Percentiles rank a stretch among this genome's conserved stretches.
phyloP scores from a whole-genome alignment of 1,140 invertebrate species.

The Ostrea edulis region DNA sequence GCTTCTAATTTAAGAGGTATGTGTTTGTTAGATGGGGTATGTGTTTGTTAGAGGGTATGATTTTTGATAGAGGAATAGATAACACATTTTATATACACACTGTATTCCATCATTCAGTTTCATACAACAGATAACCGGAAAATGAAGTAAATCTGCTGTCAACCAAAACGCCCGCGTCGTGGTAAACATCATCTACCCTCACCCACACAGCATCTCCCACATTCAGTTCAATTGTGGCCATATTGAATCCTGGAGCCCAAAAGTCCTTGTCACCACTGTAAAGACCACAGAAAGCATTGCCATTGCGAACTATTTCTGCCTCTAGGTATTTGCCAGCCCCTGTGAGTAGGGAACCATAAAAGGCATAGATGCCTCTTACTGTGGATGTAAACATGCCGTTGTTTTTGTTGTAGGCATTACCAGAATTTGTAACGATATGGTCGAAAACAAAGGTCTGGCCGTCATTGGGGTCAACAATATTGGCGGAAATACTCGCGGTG shows the following conservation, averaged over 20 bases:
- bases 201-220: slow-evolving; percentile 38
- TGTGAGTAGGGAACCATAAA: not conserved
- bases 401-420: slow-evolving; percentile 16
- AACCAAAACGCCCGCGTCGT: not conserved
- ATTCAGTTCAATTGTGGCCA: not conserved
- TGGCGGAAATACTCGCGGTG: not conserved
- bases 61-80: not conserved
- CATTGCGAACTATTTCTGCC: not conserved
- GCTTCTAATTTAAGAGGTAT: too few relatives aligned
- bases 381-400: slow-evolving; percentile 36
- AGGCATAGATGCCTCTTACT: slow-evolving; percentile 43
- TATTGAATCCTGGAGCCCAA: not conserved
- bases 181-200: not conserved
- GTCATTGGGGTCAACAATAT: not conserved
- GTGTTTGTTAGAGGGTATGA: too few relatives aligned
- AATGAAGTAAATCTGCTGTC: slow-evolving; percentile 15
- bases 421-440: slow-evolving; percentile 30
- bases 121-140: slow-evolving; percentile 34
- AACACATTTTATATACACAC: not conserved
- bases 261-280: not conserved
- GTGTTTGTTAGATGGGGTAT: too few relatives aligned
- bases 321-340: not conserved
- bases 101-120: slow-evolving; percentile 14
- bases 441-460: slow-evolving; percentile 47
- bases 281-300: not conserved